Conservation (phyloP, 2,113 vertebrate species). For the Typhlomys cinereus region DNA sequence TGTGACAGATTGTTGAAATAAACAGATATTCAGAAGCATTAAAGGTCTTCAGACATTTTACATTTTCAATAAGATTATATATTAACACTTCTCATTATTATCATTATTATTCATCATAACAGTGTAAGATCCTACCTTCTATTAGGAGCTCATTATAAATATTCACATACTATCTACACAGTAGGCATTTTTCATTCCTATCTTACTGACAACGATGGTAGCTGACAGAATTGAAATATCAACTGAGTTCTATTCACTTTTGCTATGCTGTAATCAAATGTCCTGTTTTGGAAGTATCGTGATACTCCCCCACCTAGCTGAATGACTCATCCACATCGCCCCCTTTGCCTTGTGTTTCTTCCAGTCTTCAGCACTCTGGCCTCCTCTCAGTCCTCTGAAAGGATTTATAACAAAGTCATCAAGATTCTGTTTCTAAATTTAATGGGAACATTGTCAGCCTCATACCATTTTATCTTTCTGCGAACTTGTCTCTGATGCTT, state of each 20-base stretch:
- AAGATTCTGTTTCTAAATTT: constrained; percentile 42
- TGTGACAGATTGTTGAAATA: neutral
- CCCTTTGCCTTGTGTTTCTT: neutral
- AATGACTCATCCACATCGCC: neutral
- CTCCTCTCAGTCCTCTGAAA: neutral
- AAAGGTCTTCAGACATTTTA: neutral
- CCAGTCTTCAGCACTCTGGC: neutral
- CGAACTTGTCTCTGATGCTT: neutral
- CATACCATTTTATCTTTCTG: neutral
- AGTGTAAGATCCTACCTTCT: neutral
- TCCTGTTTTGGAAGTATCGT: neutral
- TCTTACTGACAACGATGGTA: constrained; percentile 28
- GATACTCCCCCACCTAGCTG: neutral
- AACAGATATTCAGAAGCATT: neutral
- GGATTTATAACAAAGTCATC: neutral
- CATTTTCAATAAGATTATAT: neutral
- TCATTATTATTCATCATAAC: no score
- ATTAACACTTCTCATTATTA: constrained; percentile 2
- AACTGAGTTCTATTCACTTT: neutral
- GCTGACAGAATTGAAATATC: neutral
- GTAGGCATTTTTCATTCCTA: neutral
- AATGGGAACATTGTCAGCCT: neutral
- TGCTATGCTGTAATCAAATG: neutral
- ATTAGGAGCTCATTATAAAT: neutral
- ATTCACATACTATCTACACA: neutral